A percentile compares a stretch with the other conserved stretches of the same genome.
These are phyloP conservation scores for Aphis gossypii DNA, from an alignment of 1,140 invertebrate species.

Conservation along the genomic window DNA sequence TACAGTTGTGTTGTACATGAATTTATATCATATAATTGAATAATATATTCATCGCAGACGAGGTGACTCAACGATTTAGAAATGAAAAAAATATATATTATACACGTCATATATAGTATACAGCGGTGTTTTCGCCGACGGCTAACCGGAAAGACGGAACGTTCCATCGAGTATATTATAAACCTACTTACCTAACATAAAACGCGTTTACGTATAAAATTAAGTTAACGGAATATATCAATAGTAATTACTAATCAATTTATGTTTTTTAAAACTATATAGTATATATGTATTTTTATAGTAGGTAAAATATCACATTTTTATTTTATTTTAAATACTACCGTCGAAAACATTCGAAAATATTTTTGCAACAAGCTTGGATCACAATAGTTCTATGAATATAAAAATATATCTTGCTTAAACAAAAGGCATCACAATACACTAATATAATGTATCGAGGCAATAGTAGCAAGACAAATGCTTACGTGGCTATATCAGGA, in stretches of 20 bases:
- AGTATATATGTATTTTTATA: too few relatives aligned
- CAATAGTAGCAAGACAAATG: neutral
- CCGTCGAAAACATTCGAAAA: too few relatives aligned
- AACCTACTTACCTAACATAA: neutral
- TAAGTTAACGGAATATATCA: neutral
- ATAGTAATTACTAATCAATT: neutral
- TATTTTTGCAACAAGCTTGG: neutral
- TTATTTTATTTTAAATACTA: neutral
- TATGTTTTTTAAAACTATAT: neutral
- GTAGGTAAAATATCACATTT: too few relatives aligned
- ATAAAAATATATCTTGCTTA: neutral
- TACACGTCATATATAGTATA: neutral
- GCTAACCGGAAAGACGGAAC: too few relatives aligned
- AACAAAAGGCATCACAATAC: neutral
- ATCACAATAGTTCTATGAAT: neutral
- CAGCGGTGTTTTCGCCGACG: neutral
- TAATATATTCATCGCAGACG: neutral
- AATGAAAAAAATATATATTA: neutral
- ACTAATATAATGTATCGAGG: neutral
- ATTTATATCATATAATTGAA: slow-evolving; percentile 15
- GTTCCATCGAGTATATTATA: neutral
- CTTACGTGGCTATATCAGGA: neutral
- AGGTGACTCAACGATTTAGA: neutral
- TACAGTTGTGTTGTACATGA: neutral
- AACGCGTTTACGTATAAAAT: neutral